Conservation (phyloP, 2,113 vertebrate genomes). For the Mormyrus lacerda region DNA sequence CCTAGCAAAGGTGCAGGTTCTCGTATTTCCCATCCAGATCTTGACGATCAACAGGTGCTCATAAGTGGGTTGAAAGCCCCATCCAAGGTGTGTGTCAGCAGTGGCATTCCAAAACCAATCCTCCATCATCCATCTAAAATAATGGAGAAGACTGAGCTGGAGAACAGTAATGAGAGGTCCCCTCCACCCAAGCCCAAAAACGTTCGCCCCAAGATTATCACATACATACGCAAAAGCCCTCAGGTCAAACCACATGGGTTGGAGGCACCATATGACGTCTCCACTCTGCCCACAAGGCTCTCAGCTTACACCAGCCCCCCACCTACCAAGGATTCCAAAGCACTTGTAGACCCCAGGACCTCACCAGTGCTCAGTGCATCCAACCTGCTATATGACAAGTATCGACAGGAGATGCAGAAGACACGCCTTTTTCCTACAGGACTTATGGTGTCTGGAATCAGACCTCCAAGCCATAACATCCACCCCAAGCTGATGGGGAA, state of each 20-base stretch:
- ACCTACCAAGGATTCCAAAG: conserved; percentile 51
- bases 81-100: conserved; percentile 67
- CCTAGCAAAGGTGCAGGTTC: conserved; percentile 37
- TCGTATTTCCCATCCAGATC: conserved; percentile 40
- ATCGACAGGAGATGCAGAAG: conserved; percentile 79
- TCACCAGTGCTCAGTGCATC: conserved; percentile 60
- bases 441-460: conserved; percentile 70
- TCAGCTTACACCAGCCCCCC: conserved; percentile 51
- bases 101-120: conserved; percentile 77
- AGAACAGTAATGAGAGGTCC: conserved; percentile 50
- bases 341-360: conserved; percentile 50
- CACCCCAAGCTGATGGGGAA: conserved; percentile 68
- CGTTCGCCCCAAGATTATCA: conserved; percentile 93
- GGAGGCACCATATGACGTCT: conserved; percentile 65
- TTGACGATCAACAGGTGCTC: conserved; percentile 55
- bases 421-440: conserved; percentile 70
- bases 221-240: conserved; percentile 83
- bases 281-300: conserved; percentile 67
- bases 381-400: conserved; percentile 73
- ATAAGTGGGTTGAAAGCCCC: conserved; percentile 71
- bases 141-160: conserved; percentile 51
- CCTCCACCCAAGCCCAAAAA: conserved; percentile 77
- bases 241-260: conserved; percentile 68
- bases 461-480: conserved; percentile 74
- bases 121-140: conserved; percentile 46